These are phyloP conservation scores for Oppia nitens DNA, from an alignment of 1,140 invertebrate genomes.

Conservation along the genomic window DNA sequence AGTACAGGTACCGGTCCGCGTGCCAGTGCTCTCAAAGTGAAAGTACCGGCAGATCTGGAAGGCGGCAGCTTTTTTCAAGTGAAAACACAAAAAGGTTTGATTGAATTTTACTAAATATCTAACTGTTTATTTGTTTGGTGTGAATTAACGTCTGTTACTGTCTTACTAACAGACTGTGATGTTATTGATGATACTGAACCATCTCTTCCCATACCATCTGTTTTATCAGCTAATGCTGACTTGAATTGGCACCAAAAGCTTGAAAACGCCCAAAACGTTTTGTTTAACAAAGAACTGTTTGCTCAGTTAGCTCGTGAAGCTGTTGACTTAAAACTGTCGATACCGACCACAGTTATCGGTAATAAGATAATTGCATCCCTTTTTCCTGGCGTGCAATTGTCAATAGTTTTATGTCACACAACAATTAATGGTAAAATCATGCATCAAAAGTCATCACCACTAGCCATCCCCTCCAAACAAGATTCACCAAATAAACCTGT, in stretches of 20 bases:
- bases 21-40: conserved; percentile 66
- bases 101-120: conserved; percentile 20
- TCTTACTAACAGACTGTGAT: conserved; percentile 28
- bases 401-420: conserved; percentile 39
- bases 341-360: conserved; percentile 88
- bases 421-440: conserved; percentile 18
- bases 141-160: background rate
- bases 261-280: conserved; percentile 86
- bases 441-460: background rate
- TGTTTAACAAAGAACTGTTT: conserved; percentile 94
- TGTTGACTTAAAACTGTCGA: conserved; percentile 71
- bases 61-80: conserved; percentile 91
- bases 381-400: conserved; percentile 71
- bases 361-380: conserved; percentile 92
- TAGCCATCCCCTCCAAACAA: conserved; percentile 30
- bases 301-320: conserved; percentile 84
- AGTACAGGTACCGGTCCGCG: conserved; percentile 38
- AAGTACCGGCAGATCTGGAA: conserved; percentile 78
- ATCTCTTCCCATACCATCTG: conserved; percentile 28
- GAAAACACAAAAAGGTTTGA: conserved; percentile 77
- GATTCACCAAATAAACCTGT: conserved; percentile 75
- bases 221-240: conserved; percentile 41
- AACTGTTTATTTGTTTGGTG: conserved; percentile 1
- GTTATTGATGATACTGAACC: conserved; percentile 31
- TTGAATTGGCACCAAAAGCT: conserved; percentile 85